Evolutionary conservation across 2,797 vertebrate genomes (phyloP).

Genomic region (Cottoperca gobio): DNA sequence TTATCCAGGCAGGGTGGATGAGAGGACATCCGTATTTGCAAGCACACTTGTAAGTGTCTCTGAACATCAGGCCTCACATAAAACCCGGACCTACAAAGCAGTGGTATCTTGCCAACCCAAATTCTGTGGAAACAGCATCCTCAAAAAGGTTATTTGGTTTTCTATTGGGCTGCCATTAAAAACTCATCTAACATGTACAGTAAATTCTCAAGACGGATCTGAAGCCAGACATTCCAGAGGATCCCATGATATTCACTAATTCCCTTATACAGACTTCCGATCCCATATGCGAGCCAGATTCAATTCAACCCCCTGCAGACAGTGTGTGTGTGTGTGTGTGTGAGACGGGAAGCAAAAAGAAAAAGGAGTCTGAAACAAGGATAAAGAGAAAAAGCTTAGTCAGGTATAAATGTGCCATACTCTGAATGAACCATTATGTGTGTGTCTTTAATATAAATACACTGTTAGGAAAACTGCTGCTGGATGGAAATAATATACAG

Average conservation of each 20-base stretch:
- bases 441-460: conserved; percentile 43
- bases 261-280: conserved; percentile 68
- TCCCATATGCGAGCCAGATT: conserved; percentile 54
- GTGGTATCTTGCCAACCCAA: conserved; percentile 16
- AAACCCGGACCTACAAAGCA: conserved; percentile 11
- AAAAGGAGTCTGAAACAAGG: not conserved
- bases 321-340: conserved; percentile 16
- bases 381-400: not conserved
- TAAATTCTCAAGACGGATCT: conserved; percentile 34
- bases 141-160: conserved; percentile 30
- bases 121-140: conserved; percentile 46
- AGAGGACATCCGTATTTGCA: conserved; percentile 8
- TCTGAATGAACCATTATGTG: conserved; percentile 55
- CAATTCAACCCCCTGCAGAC: conserved; percentile 52
- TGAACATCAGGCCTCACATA: conserved; percentile 6
- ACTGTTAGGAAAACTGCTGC: conserved; percentile 9
- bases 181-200: conserved; percentile 45
- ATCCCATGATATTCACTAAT: conserved; percentile 67
- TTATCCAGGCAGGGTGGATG: not conserved
- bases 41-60: conserved; percentile 24
- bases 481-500: not conserved
- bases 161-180: conserved; percentile 45
- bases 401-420: conserved; percentile 36
- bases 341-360: conserved; percentile 15
- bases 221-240: conserved; percentile 57